These are phyloP conservation scores for Ametastegia equiseti DNA, from an alignment of 2,888 invertebrate genomes.

Conservation along the genomic window DNA sequence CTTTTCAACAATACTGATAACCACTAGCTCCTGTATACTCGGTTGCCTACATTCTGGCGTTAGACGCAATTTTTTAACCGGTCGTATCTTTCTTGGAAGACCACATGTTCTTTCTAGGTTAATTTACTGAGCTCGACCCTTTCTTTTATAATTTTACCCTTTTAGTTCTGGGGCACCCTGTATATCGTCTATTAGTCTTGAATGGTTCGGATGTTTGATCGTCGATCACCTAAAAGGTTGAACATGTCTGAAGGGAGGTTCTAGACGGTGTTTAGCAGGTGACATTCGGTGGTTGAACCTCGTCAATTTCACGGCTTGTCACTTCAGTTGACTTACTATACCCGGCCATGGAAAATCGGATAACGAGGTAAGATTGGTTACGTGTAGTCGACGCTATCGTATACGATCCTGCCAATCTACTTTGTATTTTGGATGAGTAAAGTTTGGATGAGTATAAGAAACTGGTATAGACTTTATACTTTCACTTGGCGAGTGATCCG, in stretches of 20 bases:
- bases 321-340: constrained; percentile 1
- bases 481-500: neutral
- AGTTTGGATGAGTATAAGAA: no score
- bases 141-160: no score
- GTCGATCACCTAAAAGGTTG: neutral
- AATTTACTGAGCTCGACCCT: no score
- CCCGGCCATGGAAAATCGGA: neutral
- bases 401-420: constrained; percentile 6
- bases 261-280: neutral
- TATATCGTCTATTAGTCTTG: neutral
- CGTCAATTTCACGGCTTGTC: constrained; percentile 38
- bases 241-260: neutral
- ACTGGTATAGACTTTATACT: constrained; percentile 3
- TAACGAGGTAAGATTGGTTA: neutral
- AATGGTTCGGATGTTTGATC: neutral
- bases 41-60: no score
- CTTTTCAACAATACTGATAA: no score
- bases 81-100: no score
- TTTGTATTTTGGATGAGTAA: constrained; percentile 21
- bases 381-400: constrained; percentile 25
- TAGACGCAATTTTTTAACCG: no score
- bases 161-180: no score
- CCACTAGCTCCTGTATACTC: no score
- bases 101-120: no score
- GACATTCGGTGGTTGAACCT: constrained; percentile 3